Evolutionary conservation across 1,140 invertebrate species (phyloP), one percentile per base, ranked within the genome.

Genomic region (Bombus superbus): DNA sequence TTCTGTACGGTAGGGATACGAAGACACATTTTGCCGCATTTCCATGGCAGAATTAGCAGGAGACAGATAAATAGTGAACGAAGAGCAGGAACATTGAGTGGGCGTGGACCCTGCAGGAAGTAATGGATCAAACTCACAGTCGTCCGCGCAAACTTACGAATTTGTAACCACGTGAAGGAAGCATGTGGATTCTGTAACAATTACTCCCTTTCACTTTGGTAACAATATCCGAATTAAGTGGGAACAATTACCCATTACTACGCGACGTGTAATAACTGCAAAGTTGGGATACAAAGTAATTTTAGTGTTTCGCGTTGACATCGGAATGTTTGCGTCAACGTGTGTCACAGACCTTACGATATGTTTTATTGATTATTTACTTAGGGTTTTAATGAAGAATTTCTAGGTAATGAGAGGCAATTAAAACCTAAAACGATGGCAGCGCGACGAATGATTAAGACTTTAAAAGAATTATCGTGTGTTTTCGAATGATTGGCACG

Each of bases 71-170:
- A 94, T 94, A 94, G 92, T 93, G 89, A 86, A 94, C 86, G 91
- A 88, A 86, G 74, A 90, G 87, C 79, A 91, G 90, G 83, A 93
- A 94, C 94, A 94, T 91, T 93, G 91, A 94, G 94, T 92, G 88
- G 94, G 94, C 94, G 94, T 94, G 93, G 92, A 93, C 86, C 88
- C 91, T 86, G 91, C 94, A 94, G 94, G 94, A 94, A 94, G 93
- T 92, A 92, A 94, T 94, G 94, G 93, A 94, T 94, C 94, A 94
- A 93, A 94, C 91, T 93, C 90, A 88, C 88, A 66, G 83, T 81
- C 80, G 69, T 90, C 59, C 18, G 57, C 72, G 75, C 71, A 32
- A 91, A 90, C 85, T 90, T 89, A 91, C 82, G 85, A 85, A 90
- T 89, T 91, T 87, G 84, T 91, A 88, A 85, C 79, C 59, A 71